Conservation (phyloP, 2,113 vertebrate species). For the Amblyopsis rosae region DNA sequence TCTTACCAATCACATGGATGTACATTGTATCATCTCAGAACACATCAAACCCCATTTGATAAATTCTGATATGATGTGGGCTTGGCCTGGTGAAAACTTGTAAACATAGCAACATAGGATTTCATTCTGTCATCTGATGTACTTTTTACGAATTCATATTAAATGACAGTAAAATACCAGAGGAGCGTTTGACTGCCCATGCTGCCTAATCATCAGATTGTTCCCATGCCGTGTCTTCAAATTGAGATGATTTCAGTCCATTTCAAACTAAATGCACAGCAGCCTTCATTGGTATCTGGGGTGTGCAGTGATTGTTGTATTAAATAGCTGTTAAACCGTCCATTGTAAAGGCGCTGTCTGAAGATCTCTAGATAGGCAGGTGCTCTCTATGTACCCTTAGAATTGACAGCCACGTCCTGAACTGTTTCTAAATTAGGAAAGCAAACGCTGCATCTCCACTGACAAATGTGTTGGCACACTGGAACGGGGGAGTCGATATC, state of each 20-base stretch:
- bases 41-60: too few relatives aligned
- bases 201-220: constrained; percentile 36
- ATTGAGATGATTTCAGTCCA: constrained; percentile 51
- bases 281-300: constrained; percentile 52
- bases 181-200: constrained; percentile 38
- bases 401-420: constrained; percentile 49
- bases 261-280: constrained; percentile 48
- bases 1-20: not conserved
- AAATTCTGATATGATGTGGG: too few relatives aligned
- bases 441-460: constrained; percentile 37
- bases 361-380: constrained; percentile 65
- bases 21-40: too few relatives aligned
- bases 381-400: constrained; percentile 48
- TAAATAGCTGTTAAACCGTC: constrained; percentile 65
- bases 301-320: constrained; percentile 52
- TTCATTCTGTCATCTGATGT: not conserved
- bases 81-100: not conserved
- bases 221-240: constrained; percentile 43
- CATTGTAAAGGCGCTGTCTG: constrained; percentile 58
- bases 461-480: constrained; percentile 31
- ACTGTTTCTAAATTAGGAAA: constrained; percentile 56
- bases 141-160: too few relatives aligned
- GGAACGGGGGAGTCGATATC: constrained; percentile 25
- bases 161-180: constrained; percentile 26
- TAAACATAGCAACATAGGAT: constrained; percentile 22